A percentile compares a stretch with the other conserved stretches of the same genome.
Conservation (phyloP, 2,888 invertebrate species). For the Ectemnius cavifrons region DNA sequence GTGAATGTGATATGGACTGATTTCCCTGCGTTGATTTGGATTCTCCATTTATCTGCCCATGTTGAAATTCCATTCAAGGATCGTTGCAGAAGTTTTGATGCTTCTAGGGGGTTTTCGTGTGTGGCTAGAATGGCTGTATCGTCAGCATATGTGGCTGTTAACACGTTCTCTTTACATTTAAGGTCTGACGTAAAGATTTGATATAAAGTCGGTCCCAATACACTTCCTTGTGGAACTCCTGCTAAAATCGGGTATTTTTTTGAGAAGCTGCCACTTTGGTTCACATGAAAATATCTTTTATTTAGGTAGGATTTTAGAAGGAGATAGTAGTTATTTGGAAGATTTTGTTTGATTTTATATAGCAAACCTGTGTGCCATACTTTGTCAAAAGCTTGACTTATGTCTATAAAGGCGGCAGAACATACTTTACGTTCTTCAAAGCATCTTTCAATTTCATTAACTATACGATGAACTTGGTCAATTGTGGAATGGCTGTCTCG, state of each 20-base stretch:
- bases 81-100: not conserved
- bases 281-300: not conserved
- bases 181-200: constrained; percentile 6
- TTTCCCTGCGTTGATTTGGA: not conserved
- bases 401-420: constrained; percentile 11
- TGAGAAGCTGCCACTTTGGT: not conserved
- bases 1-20: constrained; percentile 7
- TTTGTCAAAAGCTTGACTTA: constrained; percentile 11
- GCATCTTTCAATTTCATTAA: constrained; percentile 9
- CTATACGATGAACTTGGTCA: constrained; percentile 12
- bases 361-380: constrained; percentile 10
- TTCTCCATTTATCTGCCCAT: constrained; percentile 1
- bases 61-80: not conserved
- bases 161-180: not conserved
- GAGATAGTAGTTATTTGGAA: constrained; percentile 3
- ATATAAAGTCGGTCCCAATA: not conserved
- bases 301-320: constrained; percentile 10
- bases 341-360: not conserved
- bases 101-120: not conserved
- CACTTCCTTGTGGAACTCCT: constrained; percentile 16
- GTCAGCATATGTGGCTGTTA: constrained; percentile 5
- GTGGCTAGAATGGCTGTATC: constrained; percentile 9
- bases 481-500: not conserved
- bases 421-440: constrained; percentile 11
- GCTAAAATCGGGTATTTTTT: not conserved